Base-by-base conservation (phyloP, 2,888 invertebrate genomes). In the Lithophane leautieri region DNA sequence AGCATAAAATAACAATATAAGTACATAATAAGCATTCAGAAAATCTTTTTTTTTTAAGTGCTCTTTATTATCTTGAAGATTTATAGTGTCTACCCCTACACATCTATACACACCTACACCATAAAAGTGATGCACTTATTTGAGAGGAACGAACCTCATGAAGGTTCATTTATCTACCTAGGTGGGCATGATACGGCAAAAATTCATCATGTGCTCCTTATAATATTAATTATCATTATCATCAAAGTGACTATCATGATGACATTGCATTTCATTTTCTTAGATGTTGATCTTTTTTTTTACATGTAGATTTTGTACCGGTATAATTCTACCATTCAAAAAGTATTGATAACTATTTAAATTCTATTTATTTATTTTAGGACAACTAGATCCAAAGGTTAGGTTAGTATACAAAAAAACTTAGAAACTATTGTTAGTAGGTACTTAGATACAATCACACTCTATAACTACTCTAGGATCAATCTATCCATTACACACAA, bases 121-220 rank as follows among this genome's bases (percentile, higher is more conserved):
- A 50, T 62, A 16, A 50, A 71, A 72, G 52, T 79, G 14, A 47
- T 60, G 58, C 19, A n/a, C 28, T 22, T 22, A n/a, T 44, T 40
- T 8, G 50, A 50, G 56, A 66, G 74, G 67, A 81, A 50, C 50
- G 22, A 68, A 75, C 67, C 34, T 25, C 44, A 54, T 81, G 66
- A 81, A 81, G 58, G 52, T 67, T 81, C 44, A 50, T 50, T 66
- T 58, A 11, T 67, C 44, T 67, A 61, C 12, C 11, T 56, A 50
- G 1, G 42, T 56, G 40, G 11, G 67, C 58, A 75, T 81, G 67
- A 81, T 58, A 44, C 1, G 12, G 40, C 76, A 40, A 56, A 73
- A 68, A 50, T 40, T 63, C 12, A 1, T 52, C 14, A 65, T 25
- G 25, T 34, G 22, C 63, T 34, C 12, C n/a, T 63, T 40, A 61